phyloP scores from a whole-genome alignment of 2,797 vertebrate species.

The Anableps anableps region DNA sequence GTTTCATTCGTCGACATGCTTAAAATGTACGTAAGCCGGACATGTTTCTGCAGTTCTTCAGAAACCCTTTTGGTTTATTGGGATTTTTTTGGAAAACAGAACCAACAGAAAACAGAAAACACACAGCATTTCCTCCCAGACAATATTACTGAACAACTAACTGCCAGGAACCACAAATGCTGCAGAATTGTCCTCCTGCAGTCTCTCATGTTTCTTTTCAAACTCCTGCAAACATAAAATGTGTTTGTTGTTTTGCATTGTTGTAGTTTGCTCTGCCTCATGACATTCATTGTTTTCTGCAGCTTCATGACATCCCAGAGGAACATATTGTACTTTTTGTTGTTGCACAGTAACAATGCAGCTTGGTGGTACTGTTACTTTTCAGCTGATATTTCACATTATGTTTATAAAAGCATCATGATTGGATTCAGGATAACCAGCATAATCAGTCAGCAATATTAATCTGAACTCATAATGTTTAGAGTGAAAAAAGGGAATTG shows the following conservation, averaged over 20 bases:
- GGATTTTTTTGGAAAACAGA: not conserved
- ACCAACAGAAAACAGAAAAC: not conserved
- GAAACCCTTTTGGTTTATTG: no score
- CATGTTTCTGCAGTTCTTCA: not conserved
- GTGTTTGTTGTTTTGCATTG: not conserved
- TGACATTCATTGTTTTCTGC: not conserved
- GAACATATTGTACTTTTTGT: slow-evolving; percentile 2
- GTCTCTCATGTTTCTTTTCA: not conserved
- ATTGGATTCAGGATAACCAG: slow-evolving; percentile 1
- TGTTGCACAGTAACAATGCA: not conserved
- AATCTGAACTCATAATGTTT: not conserved
- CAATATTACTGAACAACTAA: no score
- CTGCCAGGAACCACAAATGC: no score
- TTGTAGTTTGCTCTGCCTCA: not conserved
- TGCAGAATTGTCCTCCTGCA: no score
- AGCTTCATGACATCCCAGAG: not conserved
- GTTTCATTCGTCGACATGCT: not conserved
- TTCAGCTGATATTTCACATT: not conserved
- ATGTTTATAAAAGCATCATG: not conserved
- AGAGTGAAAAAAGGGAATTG: not conserved
- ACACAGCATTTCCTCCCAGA: no score
- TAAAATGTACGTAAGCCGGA: not conserved
- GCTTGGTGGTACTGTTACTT: not conserved
- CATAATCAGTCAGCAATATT: not conserved
- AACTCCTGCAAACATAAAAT: not conserved